Conservation (phyloP, 2,888 invertebrate species). For the Pyrocoelia pectoralis region DNA sequence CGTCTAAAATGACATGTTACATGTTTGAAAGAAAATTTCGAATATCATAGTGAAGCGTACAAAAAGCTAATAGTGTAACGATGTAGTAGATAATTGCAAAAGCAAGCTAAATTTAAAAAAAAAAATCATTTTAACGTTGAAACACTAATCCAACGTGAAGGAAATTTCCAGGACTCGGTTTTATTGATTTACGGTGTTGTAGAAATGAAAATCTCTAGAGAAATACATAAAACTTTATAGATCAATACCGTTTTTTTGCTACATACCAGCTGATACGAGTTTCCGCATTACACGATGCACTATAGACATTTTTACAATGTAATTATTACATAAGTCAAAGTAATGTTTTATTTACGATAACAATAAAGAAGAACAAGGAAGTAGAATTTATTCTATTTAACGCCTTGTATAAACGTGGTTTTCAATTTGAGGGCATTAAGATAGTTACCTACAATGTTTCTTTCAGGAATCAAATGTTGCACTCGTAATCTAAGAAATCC, state of each 20-base stretch:
- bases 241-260: neutral
- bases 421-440: no score
- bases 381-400: no score
- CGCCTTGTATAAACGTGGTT: no score
- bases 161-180: neutral
- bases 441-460: no score
- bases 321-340: neutral
- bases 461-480: no score
- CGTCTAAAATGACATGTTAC: neutral
- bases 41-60: neutral
- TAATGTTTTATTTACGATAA: no score
- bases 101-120: no score
- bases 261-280: neutral
- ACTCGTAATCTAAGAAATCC: no score
- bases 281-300: no score
- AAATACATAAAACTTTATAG: slow-evolving; percentile 1
- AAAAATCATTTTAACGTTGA: no score
- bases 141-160: neutral
- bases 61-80: neutral
- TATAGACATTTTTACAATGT: neutral
- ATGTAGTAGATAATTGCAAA: no score
- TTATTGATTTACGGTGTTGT: neutral
- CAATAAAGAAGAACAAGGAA: no score
- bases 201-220: neutral
- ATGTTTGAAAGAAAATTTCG: neutral